Evolutionary conservation across 2,797 vertebrate species (phyloP).

Genomic region (Hozukius guyotensis): DNA sequence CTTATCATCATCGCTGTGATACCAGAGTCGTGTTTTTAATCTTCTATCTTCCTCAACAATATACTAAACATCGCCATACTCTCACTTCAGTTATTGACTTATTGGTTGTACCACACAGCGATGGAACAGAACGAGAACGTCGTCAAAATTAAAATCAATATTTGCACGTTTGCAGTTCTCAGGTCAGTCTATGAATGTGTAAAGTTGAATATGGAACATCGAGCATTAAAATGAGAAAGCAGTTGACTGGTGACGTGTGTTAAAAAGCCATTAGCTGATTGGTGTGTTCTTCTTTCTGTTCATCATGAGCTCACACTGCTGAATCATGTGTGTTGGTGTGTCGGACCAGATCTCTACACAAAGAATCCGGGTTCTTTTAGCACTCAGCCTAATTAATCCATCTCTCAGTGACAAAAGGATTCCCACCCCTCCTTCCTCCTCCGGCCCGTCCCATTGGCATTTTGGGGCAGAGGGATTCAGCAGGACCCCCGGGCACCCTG

Average conservation of each 20-base stretch:
- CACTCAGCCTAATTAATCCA: conserved; percentile 81
- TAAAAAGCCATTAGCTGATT: conserved; percentile 69
- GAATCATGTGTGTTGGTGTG: conserved; percentile 1
- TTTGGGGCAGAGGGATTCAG: conserved; percentile 75
- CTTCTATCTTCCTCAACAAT: conserved; percentile 27
- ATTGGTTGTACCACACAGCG: not conserved
- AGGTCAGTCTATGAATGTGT: too few species aligned
- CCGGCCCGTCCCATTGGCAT: conserved; percentile 75
- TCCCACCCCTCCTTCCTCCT: conserved; percentile 53
- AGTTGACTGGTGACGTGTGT: conserved; percentile 54
- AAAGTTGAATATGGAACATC: conserved; percentile 35
- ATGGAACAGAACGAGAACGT: not conserved
- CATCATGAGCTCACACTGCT: conserved; percentile 7
- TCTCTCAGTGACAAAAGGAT: conserved; percentile 69
- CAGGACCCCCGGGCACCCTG: conserved; percentile 77
- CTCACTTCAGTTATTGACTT: not conserved
- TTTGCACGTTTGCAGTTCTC: not conserved
- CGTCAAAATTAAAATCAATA: not conserved
- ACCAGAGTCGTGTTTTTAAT: conserved; percentile 45
- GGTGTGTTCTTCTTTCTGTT: conserved; percentile 11
- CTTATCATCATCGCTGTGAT: conserved; percentile 41
- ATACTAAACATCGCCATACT: conserved; percentile 15
- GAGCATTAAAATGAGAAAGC: conserved; percentile 41
- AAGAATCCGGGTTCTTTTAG: conserved; percentile 58
- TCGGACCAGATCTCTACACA: conserved; percentile 34